A percentile compares a stretch with the other conserved stretches of the same genome.
These are phyloP conservation scores for Tinamus guttatus DNA, from an alignment of 2,113 vertebrate genomes.

Conservation along the genomic window DNA sequence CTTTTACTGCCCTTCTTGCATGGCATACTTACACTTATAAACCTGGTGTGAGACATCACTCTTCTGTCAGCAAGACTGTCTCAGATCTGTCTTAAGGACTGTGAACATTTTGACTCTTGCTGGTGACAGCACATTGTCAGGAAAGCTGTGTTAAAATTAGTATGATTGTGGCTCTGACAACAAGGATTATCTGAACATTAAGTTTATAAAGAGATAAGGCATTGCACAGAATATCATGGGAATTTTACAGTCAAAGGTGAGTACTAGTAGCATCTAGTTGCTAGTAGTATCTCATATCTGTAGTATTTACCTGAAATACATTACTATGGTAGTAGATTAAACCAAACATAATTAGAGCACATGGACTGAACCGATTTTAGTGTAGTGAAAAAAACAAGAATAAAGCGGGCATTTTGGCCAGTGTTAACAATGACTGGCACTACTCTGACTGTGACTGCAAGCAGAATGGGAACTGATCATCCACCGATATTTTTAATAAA, in stretches of 20 bases:
- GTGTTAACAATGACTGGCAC: fast-evolving
- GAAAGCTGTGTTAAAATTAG: not conserved
- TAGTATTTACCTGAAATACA: not conserved
- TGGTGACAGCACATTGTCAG: not conserved
- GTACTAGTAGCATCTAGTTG: not conserved
- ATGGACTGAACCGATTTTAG: not conserved
- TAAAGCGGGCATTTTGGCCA: fast-evolving
- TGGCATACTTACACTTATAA: not conserved
- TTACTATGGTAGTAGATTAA: not conserved
- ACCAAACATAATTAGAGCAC: not conserved
- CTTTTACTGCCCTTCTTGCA: not conserved
- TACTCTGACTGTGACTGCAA: not conserved
- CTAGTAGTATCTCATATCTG: not conserved
- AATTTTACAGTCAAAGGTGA: not conserved
- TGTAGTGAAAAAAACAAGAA: not conserved
- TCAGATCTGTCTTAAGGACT: not conserved
- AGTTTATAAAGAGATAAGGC: not conserved
- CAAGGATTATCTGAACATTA: not conserved
- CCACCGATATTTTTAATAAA: not conserved
- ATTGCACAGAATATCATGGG: not conserved
- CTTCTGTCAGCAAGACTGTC: not conserved
- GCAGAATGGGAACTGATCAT: not conserved
- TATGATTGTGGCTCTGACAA: not conserved
- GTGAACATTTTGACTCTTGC: not conserved
- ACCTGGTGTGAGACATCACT: not conserved